Base-by-base conservation (phyloP, 2,888 invertebrate genomes). In the Polymixis flavicincta region DNA sequence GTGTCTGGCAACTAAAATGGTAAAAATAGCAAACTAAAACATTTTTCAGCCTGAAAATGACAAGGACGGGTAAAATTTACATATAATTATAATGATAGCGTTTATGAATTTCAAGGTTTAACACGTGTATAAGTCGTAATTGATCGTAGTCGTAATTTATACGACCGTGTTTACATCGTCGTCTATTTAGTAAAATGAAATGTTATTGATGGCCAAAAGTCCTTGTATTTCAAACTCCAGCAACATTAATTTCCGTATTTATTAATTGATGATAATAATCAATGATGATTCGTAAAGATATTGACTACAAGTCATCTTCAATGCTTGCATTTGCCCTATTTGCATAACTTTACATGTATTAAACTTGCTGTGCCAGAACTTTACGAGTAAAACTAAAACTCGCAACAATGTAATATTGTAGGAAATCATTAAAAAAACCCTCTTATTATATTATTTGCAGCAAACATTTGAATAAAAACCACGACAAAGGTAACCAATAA, bases 401-500 rank as follows among this genome's bases (percentile, higher is more conserved):
- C 11, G 32, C 42, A 9, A 42, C 42, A n/a, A n/a, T n/a, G n/a
- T n/a, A n/a, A n/a, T n/a, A n/a, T n/a, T n/a, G n/a, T n/a, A n/a
- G n/a, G n/a, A n/a, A n/a, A n/a, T n/a, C n/a, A n/a, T n/a, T n/a
- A n/a, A n/a, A n/a, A n/a, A n/a, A n/a, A n/a, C n/a, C n/a, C n/a
- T n/a, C n/a, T n/a, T n/a, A n/a, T n/a, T n/a, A n/a, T n/a, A n/a
- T n/a, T n/a, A n/a, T n/a, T n/a, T n/a, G n/a, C n/a, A n/a, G n/a
- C n/a, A n/a, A n/a, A n/a, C n/a, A n/a, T n/a, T n/a, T n/a, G n/a
- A 13, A 14, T 28, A 14, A 14, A 28, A 22, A 65, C 0, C 22
- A 11, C 65, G 7, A 59, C n/a, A 22, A 60, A 57, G 63, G 48
- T 59, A 68, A 48, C 14, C 6, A 73, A 59, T 70, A 70, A 73